Evolutionary conservation across 2,888 invertebrate genomes (phyloP).

Genomic region (Deilephila porcellus): DNA sequence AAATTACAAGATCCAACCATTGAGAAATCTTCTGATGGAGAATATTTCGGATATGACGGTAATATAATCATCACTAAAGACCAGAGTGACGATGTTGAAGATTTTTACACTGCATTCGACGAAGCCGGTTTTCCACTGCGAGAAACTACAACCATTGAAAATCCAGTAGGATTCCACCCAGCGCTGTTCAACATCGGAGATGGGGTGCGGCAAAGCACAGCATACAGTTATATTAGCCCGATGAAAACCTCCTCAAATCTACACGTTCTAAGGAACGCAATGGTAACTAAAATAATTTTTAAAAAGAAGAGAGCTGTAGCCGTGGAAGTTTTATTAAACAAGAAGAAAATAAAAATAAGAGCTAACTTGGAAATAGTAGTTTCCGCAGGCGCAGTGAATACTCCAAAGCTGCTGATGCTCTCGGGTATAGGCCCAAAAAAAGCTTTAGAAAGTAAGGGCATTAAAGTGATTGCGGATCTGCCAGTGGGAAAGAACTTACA

Average conservation of each 20-base stretch:
- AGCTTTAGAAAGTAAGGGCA: constrained; percentile 59
- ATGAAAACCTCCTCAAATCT: constrained; percentile 14
- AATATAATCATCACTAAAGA: constrained; percentile 38
- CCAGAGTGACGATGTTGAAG: not conserved
- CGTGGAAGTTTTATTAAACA: constrained; percentile 62
- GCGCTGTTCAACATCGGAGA: constrained; percentile 32
- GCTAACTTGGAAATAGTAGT: constrained; percentile 75
- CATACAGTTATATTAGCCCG: constrained; percentile 5
- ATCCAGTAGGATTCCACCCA: constrained; percentile 34
- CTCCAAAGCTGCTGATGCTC: constrained; percentile 75
- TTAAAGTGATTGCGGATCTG: constrained; percentile 62
- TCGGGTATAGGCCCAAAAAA: constrained; percentile 76
- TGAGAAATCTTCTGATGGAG: constrained; percentile 30
- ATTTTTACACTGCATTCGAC: constrained; percentile 36
- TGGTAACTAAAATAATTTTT: constrained; percentile 77
- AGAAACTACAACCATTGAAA: constrained; percentile 35
- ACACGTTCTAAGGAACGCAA: constrained; percentile 20
- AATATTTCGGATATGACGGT: constrained; percentile 36
- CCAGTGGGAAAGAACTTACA: constrained; percentile 76
- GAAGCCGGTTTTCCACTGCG: constrained; percentile 36
- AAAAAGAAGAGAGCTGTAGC: constrained; percentile 73
- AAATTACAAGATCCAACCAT: constrained; percentile 33
- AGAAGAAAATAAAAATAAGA: constrained; percentile 47
- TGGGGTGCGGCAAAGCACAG: constrained; percentile 34
- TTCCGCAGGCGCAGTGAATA: constrained; percentile 72